Evolutionary conservation across 64 coral and sea anemone genomes (phyloP), one percentile per base, ranked within the genome.

Genomic region (Montipora cactus): DNA sequence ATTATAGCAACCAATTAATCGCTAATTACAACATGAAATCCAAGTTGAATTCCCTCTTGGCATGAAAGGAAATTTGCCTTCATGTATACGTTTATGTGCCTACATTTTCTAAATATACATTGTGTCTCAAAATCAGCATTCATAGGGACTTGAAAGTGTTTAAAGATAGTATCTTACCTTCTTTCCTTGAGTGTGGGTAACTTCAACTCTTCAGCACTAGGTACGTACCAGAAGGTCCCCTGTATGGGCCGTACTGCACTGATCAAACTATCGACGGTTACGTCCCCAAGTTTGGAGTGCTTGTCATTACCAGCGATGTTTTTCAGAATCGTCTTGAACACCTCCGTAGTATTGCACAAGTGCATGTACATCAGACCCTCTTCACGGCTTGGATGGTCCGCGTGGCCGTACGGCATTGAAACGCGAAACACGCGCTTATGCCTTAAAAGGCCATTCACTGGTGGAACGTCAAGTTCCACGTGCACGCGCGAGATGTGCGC

Each of bases 221-320:
- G 96, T 5, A 98, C 89, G 52, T 98, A 98, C 92, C 93, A 98
- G 53, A 69, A 98, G 45, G 89, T 92, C 48, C 96, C 96, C 44
- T 94, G 72, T 0, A 94, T 22, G 8, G 96, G 92, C n/a, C 89
- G 83, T 3, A 98, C 96, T 25, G 89, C 68, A 73, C 93, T 98
- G 7, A 98, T 20, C 86, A 98, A 83, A 15, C 20, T 77, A 22
- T 98, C 96, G 44, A 89, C 14, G 0, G 96, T 94, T 9, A 92
- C 93, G 12, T 98, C 96, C 3, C 96, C 96, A 4, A 73, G 14
- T 8, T 87, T 91, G 18, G 90, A 48, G 7, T 92, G 52, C 11
- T 92, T 76, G 75, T 88, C 84, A 49, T 92, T 81, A 47, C 94
- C 94, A 71, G 81, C 93, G 46, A 95, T 95, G 75, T 80, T 95